Evolutionary conservation across 2,113 vertebrate species (phyloP), one percentile per base, ranked within the genome.

Genomic region (Megaceryle torquata): DNA sequence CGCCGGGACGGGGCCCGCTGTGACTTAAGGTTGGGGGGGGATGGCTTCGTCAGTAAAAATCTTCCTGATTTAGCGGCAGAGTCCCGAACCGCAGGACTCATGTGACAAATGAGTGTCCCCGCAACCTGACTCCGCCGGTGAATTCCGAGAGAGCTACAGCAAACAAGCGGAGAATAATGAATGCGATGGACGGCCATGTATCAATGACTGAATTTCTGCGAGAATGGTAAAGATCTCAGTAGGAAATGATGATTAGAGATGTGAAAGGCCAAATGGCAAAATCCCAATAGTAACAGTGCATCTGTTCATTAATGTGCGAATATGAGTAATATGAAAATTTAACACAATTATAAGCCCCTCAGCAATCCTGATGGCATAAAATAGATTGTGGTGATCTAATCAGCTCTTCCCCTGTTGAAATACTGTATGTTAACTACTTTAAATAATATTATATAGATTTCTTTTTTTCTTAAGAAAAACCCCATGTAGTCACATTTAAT

Each of bases 301-400:
- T 91, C 94, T 97, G 91, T 95, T 97, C 78, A 67, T 94, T 96
- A 96, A 96, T 91, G 91, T 82, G 82, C 57, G 90, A 96, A 88
- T 96, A 92, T 68, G 85, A 97, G 88, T 95, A 96, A 94, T 96
- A 87, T 82, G 86, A 97, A 97, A 96, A 96, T 96, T 94, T 96
- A 94, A 96, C 93, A 81, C 82, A 74, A 96, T 95, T 94, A 91
- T 83, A 94, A 97, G 54, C 88, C 93, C 88, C 95, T 81, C 89
- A 95, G 97, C 85, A 67, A 57, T 83, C 39, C 77, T 68, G 90
- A 93, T 64, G 72, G 90, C 75, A 56, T 87, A 74, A 95, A 96
- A 97, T 83, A 95, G 60, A 95, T 77, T 85, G 74, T 33, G 74
- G 74, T 92, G 89, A 95, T 89, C 82, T 96, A 93, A 93, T 94